phyloP scores from a whole-genome alignment of 2,113 vertebrate genomes.

The Stomatorhinus ivindoensis region DNA sequence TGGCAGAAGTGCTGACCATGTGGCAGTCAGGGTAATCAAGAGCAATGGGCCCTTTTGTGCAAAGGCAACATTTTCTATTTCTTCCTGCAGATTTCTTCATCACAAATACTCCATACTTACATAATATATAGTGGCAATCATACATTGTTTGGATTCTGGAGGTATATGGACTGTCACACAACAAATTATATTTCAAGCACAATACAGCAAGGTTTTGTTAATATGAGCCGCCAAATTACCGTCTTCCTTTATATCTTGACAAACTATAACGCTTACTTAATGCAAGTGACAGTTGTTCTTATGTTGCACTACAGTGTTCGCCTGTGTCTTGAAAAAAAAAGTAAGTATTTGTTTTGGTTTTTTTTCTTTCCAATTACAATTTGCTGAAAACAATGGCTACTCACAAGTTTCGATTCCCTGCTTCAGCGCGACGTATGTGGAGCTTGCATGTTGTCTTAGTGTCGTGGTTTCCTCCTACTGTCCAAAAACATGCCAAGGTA shows the following conservation, averaged over 20 bases:
- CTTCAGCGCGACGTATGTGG: background rate
- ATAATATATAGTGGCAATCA: background rate
- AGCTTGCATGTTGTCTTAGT: too few relatives aligned
- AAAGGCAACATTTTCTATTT: background rate
- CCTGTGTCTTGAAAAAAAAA: background rate
- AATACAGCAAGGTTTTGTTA: background rate
- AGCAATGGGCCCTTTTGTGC: background rate
- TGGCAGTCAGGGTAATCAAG: background rate
- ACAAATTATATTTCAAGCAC: background rate
- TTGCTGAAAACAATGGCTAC: background rate
- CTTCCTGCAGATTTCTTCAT: background rate
- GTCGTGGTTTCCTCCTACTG: background rate
- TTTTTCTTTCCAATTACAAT: background rate
- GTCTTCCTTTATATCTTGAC: background rate
- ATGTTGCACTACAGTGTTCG: background rate
- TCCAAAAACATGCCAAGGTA: background rate
- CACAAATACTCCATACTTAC: background rate
- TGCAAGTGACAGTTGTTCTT: background rate
- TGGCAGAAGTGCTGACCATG: background rate
- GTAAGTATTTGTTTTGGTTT: background rate
- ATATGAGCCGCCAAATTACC: background rate
- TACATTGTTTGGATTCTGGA: background rate
- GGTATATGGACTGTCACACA: background rate
- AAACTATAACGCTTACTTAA: background rate
- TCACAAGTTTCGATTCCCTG: background rate